Conservation (phyloP, 2,888 invertebrate species). For the Falcaria lacertinaria region DNA sequence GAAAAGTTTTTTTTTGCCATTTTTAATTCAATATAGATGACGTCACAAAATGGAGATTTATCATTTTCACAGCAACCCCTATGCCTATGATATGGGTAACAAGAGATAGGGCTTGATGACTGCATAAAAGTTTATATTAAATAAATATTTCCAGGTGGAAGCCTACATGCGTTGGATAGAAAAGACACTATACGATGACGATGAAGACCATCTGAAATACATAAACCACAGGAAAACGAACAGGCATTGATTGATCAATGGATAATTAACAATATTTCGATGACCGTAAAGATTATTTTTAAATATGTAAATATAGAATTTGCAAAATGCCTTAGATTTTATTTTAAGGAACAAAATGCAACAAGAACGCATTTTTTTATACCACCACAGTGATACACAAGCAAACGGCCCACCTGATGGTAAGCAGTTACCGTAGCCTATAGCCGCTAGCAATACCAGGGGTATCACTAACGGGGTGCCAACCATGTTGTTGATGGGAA, state of each 20-base stretch:
- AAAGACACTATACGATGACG: slow-evolving; percentile 60
- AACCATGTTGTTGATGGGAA: too few species aligned
- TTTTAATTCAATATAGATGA: too few species aligned
- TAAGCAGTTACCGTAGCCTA: too few species aligned
- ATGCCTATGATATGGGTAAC: too few species aligned
- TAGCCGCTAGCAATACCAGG: too few species aligned
- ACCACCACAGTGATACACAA: too few species aligned
- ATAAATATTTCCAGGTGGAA: slow-evolving; percentile 48
- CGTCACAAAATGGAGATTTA: too few species aligned
- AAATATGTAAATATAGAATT: background rate
- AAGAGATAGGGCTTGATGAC: background rate
- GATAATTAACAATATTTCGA: slow-evolving; percentile 3
- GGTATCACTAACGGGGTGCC: too few species aligned
- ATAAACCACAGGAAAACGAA: slow-evolving; percentile 37
- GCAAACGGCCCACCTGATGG: too few species aligned
- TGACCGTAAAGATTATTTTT: background rate
- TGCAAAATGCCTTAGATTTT: background rate
- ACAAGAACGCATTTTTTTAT: too few species aligned
- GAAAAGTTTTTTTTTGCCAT: too few species aligned
- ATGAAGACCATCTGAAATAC: slow-evolving; percentile 55
- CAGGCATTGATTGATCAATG: slow-evolving; percentile 25
- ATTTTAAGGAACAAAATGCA: background rate
- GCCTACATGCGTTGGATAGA: slow-evolving; percentile 71
- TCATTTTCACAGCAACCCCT: too few species aligned
- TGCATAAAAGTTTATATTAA: background rate